Evolutionary conservation across 2,113 vertebrate species (phyloP).

Genomic region (Scalopus aquaticus): DNA sequence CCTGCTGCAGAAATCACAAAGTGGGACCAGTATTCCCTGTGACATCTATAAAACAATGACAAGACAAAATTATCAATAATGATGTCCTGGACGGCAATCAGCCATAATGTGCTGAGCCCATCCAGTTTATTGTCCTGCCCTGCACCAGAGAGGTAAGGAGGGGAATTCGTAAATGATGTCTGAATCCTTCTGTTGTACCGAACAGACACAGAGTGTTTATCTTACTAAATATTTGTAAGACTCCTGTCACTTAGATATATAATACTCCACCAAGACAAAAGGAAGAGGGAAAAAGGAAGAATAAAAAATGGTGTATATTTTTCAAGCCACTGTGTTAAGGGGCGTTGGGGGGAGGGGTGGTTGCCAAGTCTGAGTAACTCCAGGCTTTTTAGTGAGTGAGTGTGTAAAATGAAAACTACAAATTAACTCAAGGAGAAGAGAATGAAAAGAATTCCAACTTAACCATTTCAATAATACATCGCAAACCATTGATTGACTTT

Average conservation of each 20-base stretch:
- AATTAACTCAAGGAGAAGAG: not conserved
- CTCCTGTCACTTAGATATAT: slow-evolving; percentile 54
- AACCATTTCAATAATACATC: not conserved
- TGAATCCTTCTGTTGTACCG: slow-evolving; percentile 6
- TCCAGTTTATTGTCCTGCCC: not conserved
- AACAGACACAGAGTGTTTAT: slow-evolving; percentile 54
- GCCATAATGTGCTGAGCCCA: not conserved
- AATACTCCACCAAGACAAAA: slow-evolving; percentile 44
- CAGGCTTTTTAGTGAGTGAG: not conserved
- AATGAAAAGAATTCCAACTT: not conserved
- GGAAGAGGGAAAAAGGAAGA: not conserved
- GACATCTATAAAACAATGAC: slow-evolving; percentile 45
- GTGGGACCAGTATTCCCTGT: not conserved
- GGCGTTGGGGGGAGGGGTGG: accelerated
- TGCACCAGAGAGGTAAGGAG: not conserved
- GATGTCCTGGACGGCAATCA: not conserved
- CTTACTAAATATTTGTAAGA: slow-evolving; percentile 60
- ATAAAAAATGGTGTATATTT: not conserved
- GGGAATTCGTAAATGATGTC: not conserved
- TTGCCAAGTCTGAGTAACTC: not conserved
- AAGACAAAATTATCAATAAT: slow-evolving; percentile 53
- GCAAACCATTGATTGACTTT: not conserved
- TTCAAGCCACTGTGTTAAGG: not conserved
- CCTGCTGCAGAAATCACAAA: not conserved
- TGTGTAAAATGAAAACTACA: slow-evolving; percentile 25